Evolutionary conservation across 2,113 vertebrate genomes (phyloP).

Genomic region (Mobula hypostoma): DNA sequence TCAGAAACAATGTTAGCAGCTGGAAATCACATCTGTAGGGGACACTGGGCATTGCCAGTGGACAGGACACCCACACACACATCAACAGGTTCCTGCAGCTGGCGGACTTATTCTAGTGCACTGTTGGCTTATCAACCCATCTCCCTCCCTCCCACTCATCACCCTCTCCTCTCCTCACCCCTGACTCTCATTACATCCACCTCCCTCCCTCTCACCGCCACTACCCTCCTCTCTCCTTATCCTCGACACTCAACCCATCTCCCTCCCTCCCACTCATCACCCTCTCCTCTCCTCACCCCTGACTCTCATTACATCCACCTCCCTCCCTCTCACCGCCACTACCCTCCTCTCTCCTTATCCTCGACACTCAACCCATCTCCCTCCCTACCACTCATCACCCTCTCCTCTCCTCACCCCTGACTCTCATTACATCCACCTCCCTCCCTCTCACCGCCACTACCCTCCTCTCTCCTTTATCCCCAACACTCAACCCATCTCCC

Average conservation of each 20-base stretch:
- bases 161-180: slow-evolving; percentile 29
- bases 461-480: slow-evolving; percentile 24
- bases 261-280: neutral
- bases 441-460: neutral
- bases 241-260: neutral
- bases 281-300: neutral
- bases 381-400: neutral
- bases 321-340: neutral
- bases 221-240: slow-evolving; percentile 14
- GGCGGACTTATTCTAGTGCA: neutral
- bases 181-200: neutral
- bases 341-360: slow-evolving; percentile 25
- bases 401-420: neutral
- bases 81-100: neutral
- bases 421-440: no score
- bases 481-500: neutral
- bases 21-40: neutral
- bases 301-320: no score
- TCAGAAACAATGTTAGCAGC: neutral
- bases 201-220: neutral
- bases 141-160: slow-evolving; percentile 43
- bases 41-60: neutral
- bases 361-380: neutral
- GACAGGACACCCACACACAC: neutral
- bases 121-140: slow-evolving; percentile 42